phyloP scores from a whole-genome alignment of 2,888 invertebrate genomes.

The Exephanes ischioxanthus region DNA sequence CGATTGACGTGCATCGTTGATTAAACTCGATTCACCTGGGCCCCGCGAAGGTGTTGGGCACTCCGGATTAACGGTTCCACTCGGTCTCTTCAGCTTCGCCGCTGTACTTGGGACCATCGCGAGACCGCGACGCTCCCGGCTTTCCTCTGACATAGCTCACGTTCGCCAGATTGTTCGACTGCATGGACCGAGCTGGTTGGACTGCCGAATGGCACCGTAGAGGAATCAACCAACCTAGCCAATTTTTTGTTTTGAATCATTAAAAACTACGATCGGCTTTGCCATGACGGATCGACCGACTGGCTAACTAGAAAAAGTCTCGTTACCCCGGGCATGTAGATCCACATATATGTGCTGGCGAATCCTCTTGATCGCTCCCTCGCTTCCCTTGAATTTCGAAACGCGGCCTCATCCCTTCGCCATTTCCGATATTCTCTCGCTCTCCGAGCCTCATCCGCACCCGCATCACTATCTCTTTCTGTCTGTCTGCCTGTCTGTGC shows the following conservation, averaged over 20 bases:
- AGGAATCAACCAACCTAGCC: background rate
- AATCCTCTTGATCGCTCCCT: constrained; percentile 10
- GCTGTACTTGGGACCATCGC: background rate
- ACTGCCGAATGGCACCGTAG: background rate
- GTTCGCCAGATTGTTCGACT: background rate
- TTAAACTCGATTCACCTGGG: constrained; percentile 65
- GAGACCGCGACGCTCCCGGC: background rate
- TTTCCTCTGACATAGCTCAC: constrained; percentile 3
- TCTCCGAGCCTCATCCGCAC: constrained; percentile 10
- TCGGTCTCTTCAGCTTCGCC: constrained; percentile 16
- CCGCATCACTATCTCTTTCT: constrained; percentile 38
- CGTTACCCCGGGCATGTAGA: background rate
- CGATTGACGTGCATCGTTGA: constrained; percentile 68
- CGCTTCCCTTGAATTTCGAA: constrained; percentile 20
- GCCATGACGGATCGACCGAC: background rate
- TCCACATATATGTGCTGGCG: background rate
- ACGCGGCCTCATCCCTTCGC: background rate
- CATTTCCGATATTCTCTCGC: constrained; percentile 34
- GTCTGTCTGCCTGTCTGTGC: constrained; percentile 9
- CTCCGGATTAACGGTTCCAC: constrained; percentile 23
- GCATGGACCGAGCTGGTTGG: background rate
- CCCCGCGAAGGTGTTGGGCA: constrained; percentile 15
- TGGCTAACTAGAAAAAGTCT: background rate
- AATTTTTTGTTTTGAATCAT: background rate
- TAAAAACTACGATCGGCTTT: background rate